Conservation (phyloP, 2,888 invertebrate genomes). For the Pasiphila rectangulata region DNA sequence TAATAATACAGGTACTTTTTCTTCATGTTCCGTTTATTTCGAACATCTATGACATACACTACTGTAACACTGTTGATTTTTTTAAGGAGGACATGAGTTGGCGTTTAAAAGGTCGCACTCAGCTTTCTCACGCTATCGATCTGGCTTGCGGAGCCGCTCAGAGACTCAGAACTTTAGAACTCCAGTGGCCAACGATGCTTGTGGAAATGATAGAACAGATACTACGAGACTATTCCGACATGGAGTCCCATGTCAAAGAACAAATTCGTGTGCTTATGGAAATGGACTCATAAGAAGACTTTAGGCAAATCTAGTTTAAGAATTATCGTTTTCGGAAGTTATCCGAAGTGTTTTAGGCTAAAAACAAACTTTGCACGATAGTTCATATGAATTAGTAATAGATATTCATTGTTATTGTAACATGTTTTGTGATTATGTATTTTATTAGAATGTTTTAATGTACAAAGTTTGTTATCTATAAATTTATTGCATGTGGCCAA, state of each 20-base stretch:
- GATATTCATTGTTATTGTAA: not conserved
- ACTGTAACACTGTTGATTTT: too few species aligned
- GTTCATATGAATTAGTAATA: too few species aligned
- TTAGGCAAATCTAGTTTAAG: not conserved
- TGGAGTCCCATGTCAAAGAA: slow-evolving; percentile 89
- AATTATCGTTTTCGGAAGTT: not conserved
- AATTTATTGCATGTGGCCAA: not conserved
- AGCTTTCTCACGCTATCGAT: slow-evolving; percentile 85
- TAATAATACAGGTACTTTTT: too few species aligned
- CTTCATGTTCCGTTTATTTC: too few species aligned
- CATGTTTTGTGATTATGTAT: not conserved
- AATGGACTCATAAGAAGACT: slow-evolving; percentile 49
- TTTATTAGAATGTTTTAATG: not conserved
- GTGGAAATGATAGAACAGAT: slow-evolving; percentile 89
- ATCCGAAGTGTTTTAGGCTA: too few species aligned
- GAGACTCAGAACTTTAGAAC: slow-evolving; percentile 87
- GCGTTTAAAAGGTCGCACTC: slow-evolving; percentile 87
- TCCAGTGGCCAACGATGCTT: slow-evolving; percentile 88
- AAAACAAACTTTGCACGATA: too few species aligned
- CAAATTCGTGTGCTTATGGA: slow-evolving; percentile 80
- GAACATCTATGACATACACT: too few species aligned
- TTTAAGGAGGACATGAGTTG: slow-evolving; percentile 85
- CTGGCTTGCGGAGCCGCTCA: slow-evolving; percentile 88
- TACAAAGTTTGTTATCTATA: not conserved
- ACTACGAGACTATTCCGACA: slow-evolving; percentile 88